Evolutionary conservation across 92 coral and sea anemone genomes (phyloP), one percentile per base, ranked within the genome.

Genomic region (Epizoanthus stellaris): DNA sequence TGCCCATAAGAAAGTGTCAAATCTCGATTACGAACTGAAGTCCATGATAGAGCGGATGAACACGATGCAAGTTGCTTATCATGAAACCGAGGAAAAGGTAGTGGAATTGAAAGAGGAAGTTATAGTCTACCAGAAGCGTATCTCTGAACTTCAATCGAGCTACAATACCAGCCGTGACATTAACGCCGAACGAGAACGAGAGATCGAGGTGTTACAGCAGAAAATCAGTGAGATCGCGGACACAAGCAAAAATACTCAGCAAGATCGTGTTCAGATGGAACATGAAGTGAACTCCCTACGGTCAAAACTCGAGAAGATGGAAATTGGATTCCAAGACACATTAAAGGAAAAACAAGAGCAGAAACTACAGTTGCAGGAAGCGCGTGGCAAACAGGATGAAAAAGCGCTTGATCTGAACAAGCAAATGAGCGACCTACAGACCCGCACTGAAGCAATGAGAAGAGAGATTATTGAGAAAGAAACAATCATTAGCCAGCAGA

Each of bases 381-480:
- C 85, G 16, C 94, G 92, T 63, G 85, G 80, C 75, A 91, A 90
- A 70, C 91, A 88, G 36, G 98, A 97, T 53, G 91, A 91, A 71
- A 91, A 89, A 14, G 76, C 94, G 1, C 85, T 85, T 67, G 92
- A 82, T 23, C 83, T 90, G 5, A 84, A 67, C 39, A 85, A 95
- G 61, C 95, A 88, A 56, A 77, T 94, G 20, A 88, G 84, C 63
- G 95, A 92, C 66, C 70, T 94, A 3, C 92, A 94, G 75, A 92
- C 85, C 19, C 90, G 89, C 47, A 86, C 88, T 56, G 98, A 94
- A 49, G 93, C 89, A 38, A 89, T 82, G 70, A 85, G 95, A 71
- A 80, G 93, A 82, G 98, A 94, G 70, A 82, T 83, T 4, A 87
- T 86, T 61, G 98, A 97, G 75, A 94, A 93, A 82, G 88, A 88